Base-by-base conservation (phyloP, 2,797 vertebrate genomes). In the Nasua narica region DNA sequence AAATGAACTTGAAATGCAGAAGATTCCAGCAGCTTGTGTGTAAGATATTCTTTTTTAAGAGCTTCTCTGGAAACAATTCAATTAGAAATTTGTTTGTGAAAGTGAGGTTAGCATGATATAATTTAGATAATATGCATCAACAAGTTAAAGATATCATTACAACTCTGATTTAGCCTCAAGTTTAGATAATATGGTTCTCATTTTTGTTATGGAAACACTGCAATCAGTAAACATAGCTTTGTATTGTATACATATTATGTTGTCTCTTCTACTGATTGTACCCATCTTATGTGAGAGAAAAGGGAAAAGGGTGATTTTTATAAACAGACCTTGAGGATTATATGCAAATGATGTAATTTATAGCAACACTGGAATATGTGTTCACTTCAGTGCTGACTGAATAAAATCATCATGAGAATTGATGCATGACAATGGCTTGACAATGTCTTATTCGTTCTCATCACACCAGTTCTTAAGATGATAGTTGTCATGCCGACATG, bases 361-460 rank as follows among this genome's bases (percentile, higher is more conserved):
- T 52, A 97, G 88, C 81, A 96, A 84, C 19, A 50, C 3, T 27
- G 65, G 72, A 79, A 94, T 92, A 96, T 93, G 29, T 81, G 46
- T 89, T 97, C 35, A 60, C 77, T 97, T 95, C 52, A 90, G 1
- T 90, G 60, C 72, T 96, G 77, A 97, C 76, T 95, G 48, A 97
- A 90, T 84, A 48, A 98, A 97, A 93, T 95, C 87, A 95, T 96
- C 83, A 62, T 62, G 54, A 97, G 88, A 90, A 97, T 56, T 95
- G 94, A 95, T 90, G 79, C 72, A 50, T 96, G 92, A 91, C 83
- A 96, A 87, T 90, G 60, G 25, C 32, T 72, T 91, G 37, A 46
- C 84, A 96, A 69, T 97, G 97, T 97, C 40, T 92, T 95, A 48
- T 92, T 97, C 70, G 95, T 97, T 95, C 25, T 37, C 78, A 93